Percentiles rank a stretch among this genome's conserved stretches.
Conservation (phyloP, 1,140 invertebrate species). For the Hirudo medicinalis region DNA sequence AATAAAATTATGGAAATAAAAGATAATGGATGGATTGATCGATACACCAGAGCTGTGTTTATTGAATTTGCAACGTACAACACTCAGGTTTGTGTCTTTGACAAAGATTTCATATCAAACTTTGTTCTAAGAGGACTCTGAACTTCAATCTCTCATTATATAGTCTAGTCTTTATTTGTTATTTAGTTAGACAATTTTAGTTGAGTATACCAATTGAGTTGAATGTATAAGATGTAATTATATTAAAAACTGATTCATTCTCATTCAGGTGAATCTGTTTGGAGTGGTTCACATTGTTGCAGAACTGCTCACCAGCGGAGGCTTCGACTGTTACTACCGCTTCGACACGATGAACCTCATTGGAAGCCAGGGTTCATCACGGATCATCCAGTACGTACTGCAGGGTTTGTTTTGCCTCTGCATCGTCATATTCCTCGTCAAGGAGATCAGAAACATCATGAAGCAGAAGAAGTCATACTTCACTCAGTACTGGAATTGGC, state of each 20-base stretch:
- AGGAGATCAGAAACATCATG: conserved; percentile 34
- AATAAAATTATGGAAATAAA: conserved; percentile 36
- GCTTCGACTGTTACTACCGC: conserved; percentile 42
- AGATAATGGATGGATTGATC: conserved; percentile 45
- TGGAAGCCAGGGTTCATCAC: conserved; percentile 31
- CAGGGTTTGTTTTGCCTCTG: conserved; percentile 35
- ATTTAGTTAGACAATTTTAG: too few relatives aligned
- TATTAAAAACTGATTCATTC: background rate
- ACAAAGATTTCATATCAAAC: background rate
- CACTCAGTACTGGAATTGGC: conserved; percentile 41
- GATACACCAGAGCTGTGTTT: conserved; percentile 46
- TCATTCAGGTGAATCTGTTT: conserved; percentile 40
- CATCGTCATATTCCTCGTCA: conserved; percentile 44
- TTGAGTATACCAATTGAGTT: too few relatives aligned
- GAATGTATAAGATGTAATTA: too few relatives aligned
- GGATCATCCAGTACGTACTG: conserved; percentile 34
- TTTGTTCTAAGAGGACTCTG: too few relatives aligned
- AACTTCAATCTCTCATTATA: too few relatives aligned
- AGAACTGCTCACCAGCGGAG: conserved; percentile 45
- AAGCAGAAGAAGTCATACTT: conserved; percentile 34
- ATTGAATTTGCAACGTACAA: conserved; percentile 50
- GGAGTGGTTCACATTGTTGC: conserved; percentile 43
- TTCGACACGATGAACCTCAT: conserved; percentile 43
- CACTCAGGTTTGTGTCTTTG: conserved; percentile 33
- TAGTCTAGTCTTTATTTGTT: too few relatives aligned